phyloP scores from a whole-genome alignment of 2,888 invertebrate genomes.

The Fragum whitleyi region DNA sequence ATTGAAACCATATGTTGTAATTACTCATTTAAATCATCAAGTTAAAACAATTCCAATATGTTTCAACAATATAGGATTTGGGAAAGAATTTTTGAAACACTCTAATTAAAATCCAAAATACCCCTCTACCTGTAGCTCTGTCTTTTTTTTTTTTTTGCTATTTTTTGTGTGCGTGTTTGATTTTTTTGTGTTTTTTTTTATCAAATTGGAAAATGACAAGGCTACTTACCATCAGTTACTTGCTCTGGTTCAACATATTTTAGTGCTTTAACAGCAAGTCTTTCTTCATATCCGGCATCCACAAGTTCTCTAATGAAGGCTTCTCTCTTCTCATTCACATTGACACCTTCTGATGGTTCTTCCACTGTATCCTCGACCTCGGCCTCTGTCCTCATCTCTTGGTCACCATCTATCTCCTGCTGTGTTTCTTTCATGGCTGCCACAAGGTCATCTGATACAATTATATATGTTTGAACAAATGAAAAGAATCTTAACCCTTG shows the following conservation, averaged over 20 bases:
- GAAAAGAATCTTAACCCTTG: background rate
- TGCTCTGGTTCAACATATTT: constrained; percentile 38
- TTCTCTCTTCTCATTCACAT: constrained; percentile 11
- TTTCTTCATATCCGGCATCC: constrained; percentile 59
- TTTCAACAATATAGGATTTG: no score
- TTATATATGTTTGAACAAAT: no score
- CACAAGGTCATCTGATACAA: background rate
- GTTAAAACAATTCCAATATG: no score
- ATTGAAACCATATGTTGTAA: no score
- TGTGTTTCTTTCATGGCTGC: constrained; percentile 17
- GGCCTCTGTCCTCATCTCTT: background rate
- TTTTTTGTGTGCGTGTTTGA: no score
- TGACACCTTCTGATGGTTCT: background rate
- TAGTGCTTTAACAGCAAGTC: constrained; percentile 60
- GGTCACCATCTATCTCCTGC: background rate
- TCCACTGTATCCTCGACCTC: background rate
- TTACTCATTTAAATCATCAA: no score
- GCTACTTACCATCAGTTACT: constrained; percentile 21
- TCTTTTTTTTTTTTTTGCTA: no score
- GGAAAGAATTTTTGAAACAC: no score
- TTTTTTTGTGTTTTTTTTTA: no score
- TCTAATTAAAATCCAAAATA: no score
- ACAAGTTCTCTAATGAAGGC: constrained; percentile 63
- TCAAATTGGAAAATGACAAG: no score
- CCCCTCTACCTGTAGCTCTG: no score